A percentile compares a stretch with the other conserved stretches of the same genome.
phyloP scores from a whole-genome alignment of 2,797 vertebrate genomes.

The Sylvia borin region DNA sequence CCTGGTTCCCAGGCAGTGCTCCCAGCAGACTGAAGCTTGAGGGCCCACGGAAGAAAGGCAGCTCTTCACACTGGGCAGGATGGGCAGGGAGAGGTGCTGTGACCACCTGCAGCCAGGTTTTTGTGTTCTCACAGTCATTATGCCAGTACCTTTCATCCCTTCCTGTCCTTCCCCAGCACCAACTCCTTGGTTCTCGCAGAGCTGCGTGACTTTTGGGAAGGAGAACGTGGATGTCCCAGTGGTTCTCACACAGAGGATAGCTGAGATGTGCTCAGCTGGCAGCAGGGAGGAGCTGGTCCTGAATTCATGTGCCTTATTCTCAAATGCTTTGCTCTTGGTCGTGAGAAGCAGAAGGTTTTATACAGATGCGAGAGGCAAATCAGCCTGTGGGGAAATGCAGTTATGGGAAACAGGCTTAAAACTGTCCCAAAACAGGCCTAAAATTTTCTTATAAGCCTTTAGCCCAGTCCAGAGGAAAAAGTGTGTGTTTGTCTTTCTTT shows the following conservation, averaged over 20 bases:
- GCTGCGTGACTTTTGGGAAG: background rate
- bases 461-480: conserved; percentile 32
- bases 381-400: background rate
- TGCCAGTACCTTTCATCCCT: background rate
- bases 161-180: background rate
- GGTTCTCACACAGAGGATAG: background rate
- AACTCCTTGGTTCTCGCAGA: background rate
- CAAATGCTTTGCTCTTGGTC: background rate
- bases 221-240: background rate
- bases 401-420: background rate
- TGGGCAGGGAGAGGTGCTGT: background rate
- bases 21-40: background rate
- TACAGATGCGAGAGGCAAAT: background rate
- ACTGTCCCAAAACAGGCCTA: background rate
- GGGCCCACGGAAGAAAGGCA: background rate
- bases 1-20: background rate
- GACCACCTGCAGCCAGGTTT: background rate
- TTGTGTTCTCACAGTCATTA: background rate
- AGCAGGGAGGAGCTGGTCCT: background rate
- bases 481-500: conserved; percentile 45
- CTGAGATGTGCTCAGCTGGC: background rate
- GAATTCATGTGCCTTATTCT: background rate
- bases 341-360: background rate
- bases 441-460: background rate
- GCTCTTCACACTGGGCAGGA: background rate